Evolutionary conservation across 2,113 vertebrate genomes (phyloP), one percentile per base, ranked within the genome.

Genomic region (Tyrannus savana): DNA sequence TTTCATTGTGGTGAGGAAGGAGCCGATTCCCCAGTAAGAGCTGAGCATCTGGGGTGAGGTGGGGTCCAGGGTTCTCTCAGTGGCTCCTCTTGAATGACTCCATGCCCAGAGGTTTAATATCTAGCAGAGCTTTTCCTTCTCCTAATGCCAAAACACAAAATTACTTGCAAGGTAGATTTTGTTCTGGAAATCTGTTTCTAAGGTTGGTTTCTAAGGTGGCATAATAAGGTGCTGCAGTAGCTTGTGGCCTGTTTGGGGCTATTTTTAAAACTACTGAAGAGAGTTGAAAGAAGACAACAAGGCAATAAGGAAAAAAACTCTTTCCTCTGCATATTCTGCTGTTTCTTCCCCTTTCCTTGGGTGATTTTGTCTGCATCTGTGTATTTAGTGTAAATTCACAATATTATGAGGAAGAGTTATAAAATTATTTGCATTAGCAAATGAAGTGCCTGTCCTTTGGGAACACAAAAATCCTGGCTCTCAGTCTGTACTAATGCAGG

Each of bases 1-100:
- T 96, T 87, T 78, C 78, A 94, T 87, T 91, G 84, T 85, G 78
- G 77, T 79, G 84, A 90, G 80, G 91, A 93, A 94, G 44, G 41
- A 82, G 44, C 22, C 49, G 80, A 7, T 68, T 89, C 74, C 30
- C 58, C 49, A 71, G 35, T 52, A 55, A 56, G 84, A 76, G 80
- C 76, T 62, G 49, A 80, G 52, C 52, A 49, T 90, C 33, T 55
- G 10, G 63, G 42, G 39, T 66, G 67, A 93, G 60, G 75, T 89
- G 68, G 39, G 67, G 81, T 73, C 53, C 14, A 35, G 75, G 12
- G 25, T 27, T 63, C 71, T 95, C 59, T 19, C 37, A 64, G 56
- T 2, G 3, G 53, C 83, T 89, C 67, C 67, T 79, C n/a, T 30
- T 68, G 53, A 71, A 27, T 41, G 50, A 27, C 23, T 73, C 63